Evolutionary conservation across 2,888 invertebrate species (phyloP).

Genomic region (Tyria jacobaeae): DNA sequence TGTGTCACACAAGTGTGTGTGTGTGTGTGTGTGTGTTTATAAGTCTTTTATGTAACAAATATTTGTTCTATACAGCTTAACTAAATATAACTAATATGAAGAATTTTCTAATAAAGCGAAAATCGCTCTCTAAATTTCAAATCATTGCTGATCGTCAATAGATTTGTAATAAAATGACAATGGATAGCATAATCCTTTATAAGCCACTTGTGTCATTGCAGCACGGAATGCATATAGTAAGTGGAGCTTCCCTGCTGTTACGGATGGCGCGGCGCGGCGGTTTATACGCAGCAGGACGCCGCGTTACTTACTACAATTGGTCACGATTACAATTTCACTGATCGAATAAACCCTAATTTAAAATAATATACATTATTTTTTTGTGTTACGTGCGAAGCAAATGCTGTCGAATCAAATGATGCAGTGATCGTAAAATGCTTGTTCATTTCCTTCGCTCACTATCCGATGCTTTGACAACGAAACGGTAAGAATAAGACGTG

Average conservation of each 20-base stretch:
- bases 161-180: slow-evolving; percentile 62
- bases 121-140: slow-evolving; percentile 44
- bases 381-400: slow-evolving; percentile 35
- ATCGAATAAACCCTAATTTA: slow-evolving; percentile 67
- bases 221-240: slow-evolving; percentile 52
- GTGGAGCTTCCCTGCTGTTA: slow-evolving; percentile 70
- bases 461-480: slow-evolving; percentile 21
- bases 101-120: slow-evolving; percentile 20
- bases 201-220: slow-evolving; percentile 61
- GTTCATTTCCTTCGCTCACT: too few relatives aligned
- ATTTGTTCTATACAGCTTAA: not conserved
- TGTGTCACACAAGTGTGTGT: too few relatives aligned
- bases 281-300: slow-evolving; percentile 66
- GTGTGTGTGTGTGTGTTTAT: too few relatives aligned
- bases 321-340: slow-evolving; percentile 77
- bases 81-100: slow-evolving; percentile 19
- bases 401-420: slow-evolving; percentile 47
- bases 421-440: slow-evolving; percentile 33
- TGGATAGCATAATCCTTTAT: slow-evolving; percentile 63
- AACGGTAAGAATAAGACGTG: slow-evolving; percentile 39
- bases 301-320: slow-evolving; percentile 75
- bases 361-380: slow-evolving; percentile 58
- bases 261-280: slow-evolving; percentile 56
- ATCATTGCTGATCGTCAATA: slow-evolving; percentile 50
- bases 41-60: slow-evolving; percentile 3